A percentile compares a stretch with the other conserved stretches of the same genome.
These are phyloP conservation scores for Melanitta fusca DNA, from an alignment of 2,797 vertebrate species.

Conservation along the genomic window DNA sequence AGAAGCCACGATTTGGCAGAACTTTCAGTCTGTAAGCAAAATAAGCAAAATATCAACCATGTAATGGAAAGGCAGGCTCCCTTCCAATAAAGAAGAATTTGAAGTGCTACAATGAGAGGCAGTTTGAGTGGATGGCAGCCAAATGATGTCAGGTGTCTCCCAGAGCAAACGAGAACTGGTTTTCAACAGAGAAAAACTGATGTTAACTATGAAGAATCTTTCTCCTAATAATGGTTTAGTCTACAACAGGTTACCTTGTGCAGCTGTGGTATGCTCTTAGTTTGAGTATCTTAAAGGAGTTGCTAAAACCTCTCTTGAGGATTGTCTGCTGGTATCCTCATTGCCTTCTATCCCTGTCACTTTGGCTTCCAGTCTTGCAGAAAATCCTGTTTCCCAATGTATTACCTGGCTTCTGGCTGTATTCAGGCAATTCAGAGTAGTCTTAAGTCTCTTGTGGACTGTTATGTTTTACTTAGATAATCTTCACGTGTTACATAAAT, in stretches of 20 bases:
- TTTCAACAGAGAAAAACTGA: neutral
- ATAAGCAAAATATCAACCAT: neutral
- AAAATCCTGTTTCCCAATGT: neutral
- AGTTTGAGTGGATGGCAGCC: neutral
- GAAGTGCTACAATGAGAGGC: neutral
- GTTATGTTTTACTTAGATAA: neutral
- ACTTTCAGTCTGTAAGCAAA: constrained; percentile 41
- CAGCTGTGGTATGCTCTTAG: neutral
- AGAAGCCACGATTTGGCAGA: constrained; percentile 5
- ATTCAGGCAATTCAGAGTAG: neutral
- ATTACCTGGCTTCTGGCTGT: neutral
- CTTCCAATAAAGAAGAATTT: neutral
- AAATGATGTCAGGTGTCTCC: neutral
- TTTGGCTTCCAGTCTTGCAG: constrained; percentile 22
- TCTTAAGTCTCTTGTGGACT: neutral
- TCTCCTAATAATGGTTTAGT: neutral
- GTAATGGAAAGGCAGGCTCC: neutral
- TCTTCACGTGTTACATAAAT: neutral
- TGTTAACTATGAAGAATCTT: neutral
- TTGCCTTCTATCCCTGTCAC: constrained; percentile 1
- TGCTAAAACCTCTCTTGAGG: neutral
- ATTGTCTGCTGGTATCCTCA: constrained; percentile 39
- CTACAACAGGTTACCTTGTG: neutral
- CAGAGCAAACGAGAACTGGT: neutral
- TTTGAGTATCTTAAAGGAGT: constrained; percentile 2